Evolutionary conservation across 2,888 invertebrate species (phyloP), one percentile per base, ranked within the genome.

Genomic region (Fragum whitleyi): DNA sequence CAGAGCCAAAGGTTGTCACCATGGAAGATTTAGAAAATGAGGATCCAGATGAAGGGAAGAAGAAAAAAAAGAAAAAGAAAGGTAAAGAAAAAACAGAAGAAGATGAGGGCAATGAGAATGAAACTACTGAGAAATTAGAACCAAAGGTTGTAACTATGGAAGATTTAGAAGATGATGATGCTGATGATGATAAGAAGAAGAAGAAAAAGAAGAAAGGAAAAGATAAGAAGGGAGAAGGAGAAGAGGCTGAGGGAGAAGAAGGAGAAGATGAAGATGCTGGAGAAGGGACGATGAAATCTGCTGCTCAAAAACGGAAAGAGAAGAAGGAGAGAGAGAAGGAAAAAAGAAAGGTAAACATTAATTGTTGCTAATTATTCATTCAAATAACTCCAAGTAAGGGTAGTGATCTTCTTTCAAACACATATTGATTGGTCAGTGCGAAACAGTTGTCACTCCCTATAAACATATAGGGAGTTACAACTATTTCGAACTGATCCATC

Each of bases 221-320:
- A 14, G 57, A 75, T 23, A 61, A 68, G 26, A 62, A 53, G 23
- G 55, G 74, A 28, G 90, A 88, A 92, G 97, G 23, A 23, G 78
- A 71, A 21, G 81, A 76, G 32, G 75, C 62, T 39, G 42, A 81
- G 61, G 70, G 75, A 11, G 83, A 32, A 23, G 80, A 79, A 71
- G 87, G 84, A n/a, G 89, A 79, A 53, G 86, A 81, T 21, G 92
- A 90, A 92, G 97, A 97, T 88, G 98, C 98, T 92, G 95, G 96
- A 85, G 95, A 96, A 55, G 95, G 95, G 21, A 95, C 95, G 79
- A 96, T 93, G 95, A 93, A 91, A 90, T 90, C 87, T 84, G 92
- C 90, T 19, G 92, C 88, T 62, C 90, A 89, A 88, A 92, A 89
- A 89, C 92, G 89, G 86, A 94, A 92, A 89, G 90, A 96, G 47